Base-by-base conservation (phyloP, 1,140 invertebrate species). In the Solenopsis fugax region DNA sequence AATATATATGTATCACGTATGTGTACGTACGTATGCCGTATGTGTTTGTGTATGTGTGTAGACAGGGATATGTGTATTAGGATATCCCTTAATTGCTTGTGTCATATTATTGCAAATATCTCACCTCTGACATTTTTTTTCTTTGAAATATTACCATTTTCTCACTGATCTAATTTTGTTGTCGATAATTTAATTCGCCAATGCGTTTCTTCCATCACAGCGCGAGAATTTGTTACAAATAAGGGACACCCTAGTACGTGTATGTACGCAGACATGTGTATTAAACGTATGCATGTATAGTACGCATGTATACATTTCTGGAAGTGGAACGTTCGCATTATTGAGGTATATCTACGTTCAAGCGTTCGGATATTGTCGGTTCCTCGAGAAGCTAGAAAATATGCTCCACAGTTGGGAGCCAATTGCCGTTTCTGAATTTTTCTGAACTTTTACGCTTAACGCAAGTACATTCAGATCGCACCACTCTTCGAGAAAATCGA, bases 301-400 rank as follows among this genome's bases (percentile, higher is more conserved):
- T 78, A 50, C 60, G 73, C 41, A 78, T 80, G 76, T 58, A 82
- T 72, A 82, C 69, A 72, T 62, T 56, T 84, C 21, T 84, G 80
- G 69, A 84, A 84, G 69, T 84, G 80, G 69, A 84, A 62, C 72
- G 80, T 84, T 82, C 69, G 80, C 56, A 84, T 84, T 84, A 84
- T 84, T 71, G 80, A 84, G 80, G 54, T 84, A 84, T 84, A 84
- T 84, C 80, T 84, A 84, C 69, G 29, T 84, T 84, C 54, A 84
- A 84, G 80, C 80, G 54, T 84, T 84, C 80, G 80, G 56, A 84
- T 84, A 84, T 84, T 84, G 80, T 84, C 80, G 54, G 69, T 84
- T 84, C 34, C 80, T 84, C 80, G 54, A 84, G 54, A 84, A 84
- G 67, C 67, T 84, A 84, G 54, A 84, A 84, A 84, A 84, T 60